Evolutionary conservation across 1,140 invertebrate species (phyloP), one percentile per base, ranked within the genome.

Genomic region (Holotrichia oblita): DNA sequence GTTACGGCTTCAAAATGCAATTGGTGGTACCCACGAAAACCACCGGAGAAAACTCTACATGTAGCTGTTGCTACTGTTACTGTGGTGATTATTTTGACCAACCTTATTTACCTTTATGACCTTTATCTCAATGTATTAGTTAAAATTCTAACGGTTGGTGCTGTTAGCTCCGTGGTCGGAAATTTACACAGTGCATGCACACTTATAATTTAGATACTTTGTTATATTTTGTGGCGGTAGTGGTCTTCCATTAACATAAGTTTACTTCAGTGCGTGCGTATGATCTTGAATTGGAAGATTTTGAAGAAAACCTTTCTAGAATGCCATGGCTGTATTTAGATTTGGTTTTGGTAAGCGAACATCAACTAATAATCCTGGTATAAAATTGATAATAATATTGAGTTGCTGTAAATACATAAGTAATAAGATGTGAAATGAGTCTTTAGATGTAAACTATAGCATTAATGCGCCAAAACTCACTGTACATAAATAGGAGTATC

Each of bases 301-400:
- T 64, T 69, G 61, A 69, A 69, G 61, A 27, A 24, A 69, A 27
- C 20, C 20, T 69, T 34, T 69, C 61, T 69, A 69, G 61, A 69
- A 85, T 86, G 84, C 84, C 83, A 84, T 85, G 84, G 84, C 83
- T 83, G 84, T 85, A 82, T 82, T 85, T 83, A 84, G 83, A 85
- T 85, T 83, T 83, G 80, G 81, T 82, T 74, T 80, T 83, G 84
- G 84, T 86, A 83, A 84, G 84, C 77, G 34, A 69, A 27, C 61
- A 69, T 34, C 22, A 27, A 6, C 24, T 69, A 69, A 17, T 17
- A 17, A n/a, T 55, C 48, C 27, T 34, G 27, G 27, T 34, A 34
- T 34, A 4, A 34, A 34, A 34, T 34, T 34, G 27, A 34, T 34
- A 34, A 34, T 34, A 34, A 34, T 34, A 34, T 34, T 34, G 27